A percentile compares a stretch with the other conserved stretches of the same genome.
These are phyloP conservation scores for Rotaria socialis DNA, from an alignment of 2,888 invertebrate species.

Conservation along the genomic window DNA sequence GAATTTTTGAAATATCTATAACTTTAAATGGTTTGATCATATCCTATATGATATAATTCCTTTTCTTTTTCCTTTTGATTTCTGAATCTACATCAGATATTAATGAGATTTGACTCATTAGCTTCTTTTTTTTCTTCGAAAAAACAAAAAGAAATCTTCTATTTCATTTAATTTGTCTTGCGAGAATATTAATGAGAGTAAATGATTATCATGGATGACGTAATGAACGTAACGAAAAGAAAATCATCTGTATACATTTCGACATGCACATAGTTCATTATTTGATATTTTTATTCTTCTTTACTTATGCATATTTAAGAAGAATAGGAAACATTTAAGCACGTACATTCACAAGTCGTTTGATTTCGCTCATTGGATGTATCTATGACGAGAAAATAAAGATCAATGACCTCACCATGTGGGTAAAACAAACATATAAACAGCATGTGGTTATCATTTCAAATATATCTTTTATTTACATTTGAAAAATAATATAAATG, in stretches of 20 bases:
- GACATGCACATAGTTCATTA: slow-evolving; percentile 8
- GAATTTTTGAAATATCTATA: too few relatives aligned
- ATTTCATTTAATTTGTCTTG: neutral
- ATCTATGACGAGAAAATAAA: neutral
- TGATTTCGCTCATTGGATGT: neutral
- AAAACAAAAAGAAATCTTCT: neutral
- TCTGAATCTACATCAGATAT: neutral
- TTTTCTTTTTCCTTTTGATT: neutral
- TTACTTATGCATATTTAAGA: neutral
- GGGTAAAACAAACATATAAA: slow-evolving; percentile 19
- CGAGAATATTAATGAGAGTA: neutral
- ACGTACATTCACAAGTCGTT: neutral
- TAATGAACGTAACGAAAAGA: slow-evolving; percentile 21
- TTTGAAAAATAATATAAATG: neutral
- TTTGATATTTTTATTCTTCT: neutral
- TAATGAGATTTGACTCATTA: neutral
- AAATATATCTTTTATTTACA: slow-evolving; percentile 23
- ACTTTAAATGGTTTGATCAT: too few relatives aligned
- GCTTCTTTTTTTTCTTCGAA: neutral
- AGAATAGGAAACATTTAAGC: slow-evolving; percentile 19
- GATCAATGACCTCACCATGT: slow-evolving; percentile 21
- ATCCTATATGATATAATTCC: neutral
- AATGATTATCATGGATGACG: neutral
- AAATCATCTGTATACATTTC: neutral
- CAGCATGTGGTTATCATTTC: slow-evolving; percentile 28